Conservation (phyloP, 2,888 invertebrate species). For the Tricholauxania praeusta region DNA sequence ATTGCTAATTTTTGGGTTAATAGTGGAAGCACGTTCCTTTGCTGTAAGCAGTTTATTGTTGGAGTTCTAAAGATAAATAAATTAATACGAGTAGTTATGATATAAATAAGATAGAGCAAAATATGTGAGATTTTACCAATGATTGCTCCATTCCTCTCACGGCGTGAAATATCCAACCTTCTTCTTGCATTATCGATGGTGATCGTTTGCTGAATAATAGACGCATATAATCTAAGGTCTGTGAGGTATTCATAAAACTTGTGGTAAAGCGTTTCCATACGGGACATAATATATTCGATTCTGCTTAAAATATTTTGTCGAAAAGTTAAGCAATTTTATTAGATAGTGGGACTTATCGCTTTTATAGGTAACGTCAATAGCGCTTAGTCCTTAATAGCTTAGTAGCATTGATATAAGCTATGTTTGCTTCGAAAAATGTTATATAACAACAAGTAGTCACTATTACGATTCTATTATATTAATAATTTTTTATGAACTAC, state of each 20-base stretch:
- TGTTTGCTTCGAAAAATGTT: too few species aligned
- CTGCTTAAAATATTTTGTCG: conserved; percentile 44
- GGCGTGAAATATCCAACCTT: conserved; percentile 64
- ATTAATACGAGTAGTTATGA: background rate
- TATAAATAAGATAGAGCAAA: background rate
- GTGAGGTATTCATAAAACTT: conserved; percentile 60
- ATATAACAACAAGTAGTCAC: too few species aligned
- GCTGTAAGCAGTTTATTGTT: conserved; percentile 58
- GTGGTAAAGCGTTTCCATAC: conserved; percentile 64
- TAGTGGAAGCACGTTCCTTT: conserved; percentile 59
- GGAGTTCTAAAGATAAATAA: conserved; percentile 49
- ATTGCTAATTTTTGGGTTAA: conserved; percentile 77
- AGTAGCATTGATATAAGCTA: too few species aligned
- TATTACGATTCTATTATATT: too few species aligned
- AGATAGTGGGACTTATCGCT: background rate
- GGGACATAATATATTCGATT: conserved; percentile 60
- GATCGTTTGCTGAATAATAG: conserved; percentile 61
- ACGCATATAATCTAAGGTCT: conserved; percentile 63
- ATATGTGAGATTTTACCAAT: conserved; percentile 47
- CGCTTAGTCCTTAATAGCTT: too few species aligned
- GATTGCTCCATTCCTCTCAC: conserved; percentile 62
- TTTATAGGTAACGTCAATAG: background rate
- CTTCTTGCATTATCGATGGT: conserved; percentile 58
- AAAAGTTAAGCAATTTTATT: background rate
- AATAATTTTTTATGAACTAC: too few species aligned